Evolutionary conservation across 2,888 invertebrate species (phyloP).

Genomic region (Hirtodrosophila alboralis): DNA sequence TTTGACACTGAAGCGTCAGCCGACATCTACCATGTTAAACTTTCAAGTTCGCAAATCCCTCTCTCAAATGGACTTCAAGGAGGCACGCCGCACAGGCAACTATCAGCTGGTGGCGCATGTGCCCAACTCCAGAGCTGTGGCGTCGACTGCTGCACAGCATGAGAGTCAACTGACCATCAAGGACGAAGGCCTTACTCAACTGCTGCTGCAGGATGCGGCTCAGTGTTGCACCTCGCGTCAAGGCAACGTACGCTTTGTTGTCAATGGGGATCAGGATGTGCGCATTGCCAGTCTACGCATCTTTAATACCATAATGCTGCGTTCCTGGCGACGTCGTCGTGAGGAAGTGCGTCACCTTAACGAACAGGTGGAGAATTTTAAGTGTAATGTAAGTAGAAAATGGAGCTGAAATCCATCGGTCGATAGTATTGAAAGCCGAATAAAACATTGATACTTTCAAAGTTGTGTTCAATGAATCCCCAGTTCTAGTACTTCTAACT

Average conservation of each 20-base stretch:
- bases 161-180: slow-evolving; percentile 26
- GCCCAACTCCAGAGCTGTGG: slow-evolving; percentile 27
- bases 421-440: too few relatives aligned
- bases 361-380: slow-evolving; percentile 75
- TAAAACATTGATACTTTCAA: neutral
- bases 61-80: slow-evolving; percentile 81
- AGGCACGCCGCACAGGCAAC: slow-evolving; percentile 64
- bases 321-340: slow-evolving; percentile 82
- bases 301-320: slow-evolving; percentile 82
- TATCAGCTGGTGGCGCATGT: slow-evolving; percentile 59
- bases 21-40: slow-evolving; percentile 63
- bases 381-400: slow-evolving; percentile 69
- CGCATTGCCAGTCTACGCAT: slow-evolving; percentile 80
- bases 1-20: slow-evolving; percentile 63
- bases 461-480: too few relatives aligned
- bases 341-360: slow-evolving; percentile 80
- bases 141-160: slow-evolving; percentile 7
- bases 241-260: slow-evolving; percentile 38
- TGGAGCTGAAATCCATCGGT: neutral
- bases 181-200: slow-evolving; percentile 29
- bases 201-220: slow-evolving; percentile 43
- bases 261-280: slow-evolving; percentile 58
- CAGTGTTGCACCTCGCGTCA: slow-evolving; percentile 30
- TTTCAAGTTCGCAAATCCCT: slow-evolving; percentile 76
- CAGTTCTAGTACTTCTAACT: too few relatives aligned